Conservation (phyloP, 1,140 invertebrate genomes). For the Hyles euphorbiae region DNA sequence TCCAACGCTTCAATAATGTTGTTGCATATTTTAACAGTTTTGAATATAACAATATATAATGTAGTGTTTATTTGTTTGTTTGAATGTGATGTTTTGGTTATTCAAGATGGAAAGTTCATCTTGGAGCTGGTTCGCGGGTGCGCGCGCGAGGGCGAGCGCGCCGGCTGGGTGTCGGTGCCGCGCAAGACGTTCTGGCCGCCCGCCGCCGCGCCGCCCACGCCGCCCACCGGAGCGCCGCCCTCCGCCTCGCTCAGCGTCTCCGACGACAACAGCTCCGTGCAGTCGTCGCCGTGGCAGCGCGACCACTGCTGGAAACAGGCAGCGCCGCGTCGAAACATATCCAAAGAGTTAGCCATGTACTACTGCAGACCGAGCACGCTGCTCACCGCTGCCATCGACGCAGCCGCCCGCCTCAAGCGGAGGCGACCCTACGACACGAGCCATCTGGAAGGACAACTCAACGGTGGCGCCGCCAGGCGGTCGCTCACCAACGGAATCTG, state of each 20-base stretch:
- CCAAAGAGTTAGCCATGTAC: conserved; percentile 83
- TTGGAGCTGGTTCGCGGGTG: conserved; percentile 88
- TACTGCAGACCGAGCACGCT: conserved; percentile 79
- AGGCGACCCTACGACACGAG: conserved; percentile 73
- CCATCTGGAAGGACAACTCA: conserved; percentile 38
- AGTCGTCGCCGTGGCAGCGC: conserved; percentile 91
- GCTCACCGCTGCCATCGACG: conserved; percentile 59
- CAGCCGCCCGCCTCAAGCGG: conserved; percentile 73
- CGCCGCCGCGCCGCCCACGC: conserved; percentile 79
- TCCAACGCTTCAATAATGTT: too few species aligned
- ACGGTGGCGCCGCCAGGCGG: conserved; percentile 61
- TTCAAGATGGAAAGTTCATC: conserved; percentile 90
- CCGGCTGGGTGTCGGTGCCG: conserved; percentile 90
- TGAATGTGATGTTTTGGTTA: conserved; percentile 3
- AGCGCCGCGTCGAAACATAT: conserved; percentile 82
- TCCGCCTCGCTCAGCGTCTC: conserved; percentile 80
- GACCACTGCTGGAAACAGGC: conserved; percentile 92
- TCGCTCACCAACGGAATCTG: conserved; percentile 61
- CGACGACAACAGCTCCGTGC: conserved; percentile 91
- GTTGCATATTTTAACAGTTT: too few species aligned
- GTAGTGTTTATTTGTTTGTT: not conserved
- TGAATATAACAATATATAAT: too few species aligned
- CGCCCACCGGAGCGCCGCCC: conserved; percentile 49
- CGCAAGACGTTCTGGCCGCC: conserved; percentile 91
- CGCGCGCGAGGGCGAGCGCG: conserved; percentile 85